phyloP scores from a whole-genome alignment of 2,113 vertebrate genomes.

The Apteryx mantelli region DNA sequence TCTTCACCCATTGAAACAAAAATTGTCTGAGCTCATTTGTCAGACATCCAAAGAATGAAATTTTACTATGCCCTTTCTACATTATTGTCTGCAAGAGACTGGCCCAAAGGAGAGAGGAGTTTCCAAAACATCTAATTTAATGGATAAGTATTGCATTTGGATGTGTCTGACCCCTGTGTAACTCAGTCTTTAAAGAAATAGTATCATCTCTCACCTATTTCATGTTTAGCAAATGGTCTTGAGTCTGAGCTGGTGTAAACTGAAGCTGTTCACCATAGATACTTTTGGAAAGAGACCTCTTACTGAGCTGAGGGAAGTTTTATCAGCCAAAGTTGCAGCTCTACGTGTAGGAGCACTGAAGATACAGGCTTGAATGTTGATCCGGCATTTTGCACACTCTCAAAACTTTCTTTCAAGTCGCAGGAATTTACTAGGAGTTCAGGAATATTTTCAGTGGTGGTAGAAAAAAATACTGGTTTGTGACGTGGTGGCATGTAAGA shows the following conservation, averaged over 20 bases:
- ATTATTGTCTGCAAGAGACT: not conserved
- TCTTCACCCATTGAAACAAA: not conserved
- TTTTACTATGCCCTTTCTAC: not conserved
- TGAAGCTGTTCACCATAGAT: not conserved
- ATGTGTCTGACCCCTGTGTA: not conserved
- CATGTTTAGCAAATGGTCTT: not conserved
- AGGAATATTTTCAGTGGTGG: not conserved
- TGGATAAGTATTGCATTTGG: not conserved
- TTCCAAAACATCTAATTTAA: not conserved
- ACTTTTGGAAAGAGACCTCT: not conserved
- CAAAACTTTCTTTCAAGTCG: not conserved
- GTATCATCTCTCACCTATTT: not conserved
- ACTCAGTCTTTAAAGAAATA: not conserved
- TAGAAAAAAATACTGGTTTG: not conserved
- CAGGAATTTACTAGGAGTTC: not conserved
- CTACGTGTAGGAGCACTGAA: not conserved
- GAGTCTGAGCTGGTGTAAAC: not conserved
- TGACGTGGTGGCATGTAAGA: not conserved
- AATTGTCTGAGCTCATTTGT: not conserved
- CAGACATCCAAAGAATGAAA: not conserved
- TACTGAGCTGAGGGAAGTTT: not conserved
- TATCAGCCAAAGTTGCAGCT: not conserved
- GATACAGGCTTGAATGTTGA: not conserved
- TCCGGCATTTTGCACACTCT: not conserved
- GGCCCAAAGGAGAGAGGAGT: not conserved